phyloP scores from a whole-genome alignment of 2,113 vertebrate genomes.

The Tinamus guttatus region DNA sequence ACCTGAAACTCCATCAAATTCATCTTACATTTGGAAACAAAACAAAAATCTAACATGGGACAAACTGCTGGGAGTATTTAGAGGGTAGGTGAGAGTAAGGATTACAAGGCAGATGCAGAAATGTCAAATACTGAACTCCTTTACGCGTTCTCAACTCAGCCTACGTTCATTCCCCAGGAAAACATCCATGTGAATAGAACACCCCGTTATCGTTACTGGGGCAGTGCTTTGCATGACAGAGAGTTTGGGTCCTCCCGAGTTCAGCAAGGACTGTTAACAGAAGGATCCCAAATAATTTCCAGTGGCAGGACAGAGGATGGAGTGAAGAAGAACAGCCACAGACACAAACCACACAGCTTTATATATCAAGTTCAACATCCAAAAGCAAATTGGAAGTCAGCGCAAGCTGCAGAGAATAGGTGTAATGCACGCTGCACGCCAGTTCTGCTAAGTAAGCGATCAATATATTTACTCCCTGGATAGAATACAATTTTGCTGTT shows the following conservation, averaged over 20 bases:
- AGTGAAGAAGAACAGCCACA: not conserved
- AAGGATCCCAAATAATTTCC: not conserved
- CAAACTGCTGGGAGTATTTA: not conserved
- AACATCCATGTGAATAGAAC: not conserved
- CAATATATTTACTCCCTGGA: slow-evolving; percentile 62
- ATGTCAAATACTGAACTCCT: not conserved
- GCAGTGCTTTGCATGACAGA: not conserved
- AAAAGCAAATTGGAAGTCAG: slow-evolving; percentile 41
- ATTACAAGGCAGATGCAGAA: not conserved
- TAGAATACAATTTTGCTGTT: slow-evolving; percentile 42
- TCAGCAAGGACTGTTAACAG: not conserved
- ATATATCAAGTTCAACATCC: not conserved
- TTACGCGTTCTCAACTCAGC: not conserved
- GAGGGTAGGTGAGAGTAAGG: not conserved
- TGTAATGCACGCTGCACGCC: not conserved
- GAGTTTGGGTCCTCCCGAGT: not conserved
- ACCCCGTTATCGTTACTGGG: not conserved
- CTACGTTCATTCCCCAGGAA: not conserved
- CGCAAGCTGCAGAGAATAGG: not conserved
- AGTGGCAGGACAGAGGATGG: not conserved
- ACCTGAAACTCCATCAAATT: not conserved
- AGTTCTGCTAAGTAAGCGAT: slow-evolving; percentile 56
- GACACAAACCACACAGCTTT: not conserved
- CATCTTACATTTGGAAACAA: not conserved
- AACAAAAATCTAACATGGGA: not conserved